Evolutionary conservation across 2,888 invertebrate species (phyloP), one percentile per base, ranked within the genome.

Genomic region (Aethes cnicana): DNA sequence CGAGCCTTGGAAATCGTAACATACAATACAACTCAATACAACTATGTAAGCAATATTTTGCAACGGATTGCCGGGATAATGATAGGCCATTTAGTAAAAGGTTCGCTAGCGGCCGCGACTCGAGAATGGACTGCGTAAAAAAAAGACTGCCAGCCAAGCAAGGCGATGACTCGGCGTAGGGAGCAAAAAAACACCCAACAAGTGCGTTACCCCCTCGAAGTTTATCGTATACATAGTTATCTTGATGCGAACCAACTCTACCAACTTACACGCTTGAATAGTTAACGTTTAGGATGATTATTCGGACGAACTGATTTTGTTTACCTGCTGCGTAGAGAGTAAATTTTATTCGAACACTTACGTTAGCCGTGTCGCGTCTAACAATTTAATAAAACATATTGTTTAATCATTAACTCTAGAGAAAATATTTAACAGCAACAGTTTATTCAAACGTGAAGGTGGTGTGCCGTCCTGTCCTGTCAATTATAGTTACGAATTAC

Each of bases 171-270:
- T 84, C 77, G 79, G 74, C 71, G 72, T 75, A 75, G 71, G 37
- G 74, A 78, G 77, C 71, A 72, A 73, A 76, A 68, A 76, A 74
- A 68, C 67, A 60, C 63, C 57, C 66, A 66, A 86, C 84, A 87
- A 88, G 88, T 86, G 81, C 86, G 84, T 84, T 88, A 87, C 87
- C 88, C 87, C 88, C 87, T 71, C 86, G 81, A 81, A 81, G 86
- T 82, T 81, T 73, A 81, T 80, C 72, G 52, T 52, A 52, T 44
- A 43, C 64, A 79, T 81, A 79, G 80, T 79, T 81, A 74, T 75
- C 67, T 63, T 63, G 61, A 65, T 69, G 70, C 59, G 68, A 74
- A 43, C 36, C 48, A 50, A 30, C 50, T 37, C 43, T 74, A 43
- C 36, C 48, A 50, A 30, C 50, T 37, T 50, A 50, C 14, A 50